These are phyloP conservation scores for Cassiopea andromeda DNA, from an alignment of 30 jellyfish, hydroid and myxozoan species.

Conservation along the genomic window DNA sequence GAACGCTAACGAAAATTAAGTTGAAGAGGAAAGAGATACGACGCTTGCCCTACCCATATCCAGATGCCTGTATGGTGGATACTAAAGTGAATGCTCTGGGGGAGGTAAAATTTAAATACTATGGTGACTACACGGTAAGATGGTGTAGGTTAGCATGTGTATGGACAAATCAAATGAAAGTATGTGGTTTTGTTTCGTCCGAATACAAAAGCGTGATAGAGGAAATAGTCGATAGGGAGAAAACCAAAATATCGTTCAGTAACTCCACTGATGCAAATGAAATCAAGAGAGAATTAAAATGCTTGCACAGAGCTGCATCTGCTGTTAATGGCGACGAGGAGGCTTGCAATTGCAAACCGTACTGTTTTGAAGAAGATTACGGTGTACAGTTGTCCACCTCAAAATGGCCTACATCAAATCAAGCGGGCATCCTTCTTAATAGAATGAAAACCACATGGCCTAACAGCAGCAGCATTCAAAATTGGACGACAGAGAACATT, in stretches of 20 bases:
- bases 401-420: slow-evolving; percentile 5
- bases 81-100: neutral
- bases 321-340: neutral
- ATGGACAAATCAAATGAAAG: neutral
- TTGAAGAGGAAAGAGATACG: slow-evolving; percentile 12
- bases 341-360: slow-evolving; percentile 27
- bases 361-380: slow-evolving; percentile 16
- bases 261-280: neutral
- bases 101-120: neutral
- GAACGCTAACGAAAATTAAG: slow-evolving; percentile 31
- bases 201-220: neutral
- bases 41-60: slow-evolving; percentile 51
- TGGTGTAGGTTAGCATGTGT: slow-evolving; percentile 14
- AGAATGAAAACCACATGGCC: neutral
- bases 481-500: slow-evolving; percentile 4
- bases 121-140: slow-evolving; percentile 13
- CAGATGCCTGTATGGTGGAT: slow-evolving; percentile 35
- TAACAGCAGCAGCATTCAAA: neutral
- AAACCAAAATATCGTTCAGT: neutral
- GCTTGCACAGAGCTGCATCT: neutral
- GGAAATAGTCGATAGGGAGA: neutral
- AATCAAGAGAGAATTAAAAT: neutral
- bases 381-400: neutral
- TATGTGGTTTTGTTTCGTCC: neutral
- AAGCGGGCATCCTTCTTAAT: neutral